A percentile compares a stretch with the other conserved stretches of the same genome.
phyloP scores from a whole-genome alignment of 2,888 invertebrate species.

The Acleris laterana region DNA sequence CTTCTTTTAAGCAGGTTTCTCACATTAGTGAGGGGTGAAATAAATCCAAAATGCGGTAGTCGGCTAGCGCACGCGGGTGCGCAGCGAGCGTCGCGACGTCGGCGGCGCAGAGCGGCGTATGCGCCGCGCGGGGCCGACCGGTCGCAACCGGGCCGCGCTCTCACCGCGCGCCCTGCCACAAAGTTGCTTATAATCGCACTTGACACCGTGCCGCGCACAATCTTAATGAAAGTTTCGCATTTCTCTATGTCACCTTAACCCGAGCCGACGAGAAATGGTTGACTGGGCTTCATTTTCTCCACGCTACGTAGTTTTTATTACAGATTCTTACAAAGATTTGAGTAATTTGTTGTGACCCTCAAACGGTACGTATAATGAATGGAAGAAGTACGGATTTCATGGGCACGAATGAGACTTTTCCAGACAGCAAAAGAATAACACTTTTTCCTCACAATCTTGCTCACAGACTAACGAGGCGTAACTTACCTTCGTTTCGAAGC shows the following conservation, averaged over 20 bases:
- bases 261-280: conserved; percentile 29
- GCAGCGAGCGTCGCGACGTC: conserved; percentile 79
- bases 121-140: conserved; percentile 80
- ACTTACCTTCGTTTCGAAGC: conserved; percentile 52
- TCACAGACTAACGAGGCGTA: conserved; percentile 40
- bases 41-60: conserved; percentile 37
- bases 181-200: conserved; percentile 78
- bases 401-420: neutral
- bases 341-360: no score
- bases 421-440: conserved; percentile 22
- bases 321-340: neutral
- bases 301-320: conserved; percentile 2
- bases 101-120: conserved; percentile 76
- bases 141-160: conserved; percentile 82
- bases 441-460: conserved; percentile 34
- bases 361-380: no score
- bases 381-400: neutral
- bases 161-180: conserved; percentile 74
- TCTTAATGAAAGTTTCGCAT: conserved; percentile 81
- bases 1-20: conserved; percentile 16
- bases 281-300: conserved; percentile 34
- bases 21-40: conserved; percentile 22
- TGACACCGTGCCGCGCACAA: conserved; percentile 77
- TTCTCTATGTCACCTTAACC: conserved; percentile 65
- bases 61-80: conserved; percentile 64